These are phyloP conservation scores for Alosa alosa DNA, from an alignment of 2,113 vertebrate species.

Conservation along the genomic window DNA sequence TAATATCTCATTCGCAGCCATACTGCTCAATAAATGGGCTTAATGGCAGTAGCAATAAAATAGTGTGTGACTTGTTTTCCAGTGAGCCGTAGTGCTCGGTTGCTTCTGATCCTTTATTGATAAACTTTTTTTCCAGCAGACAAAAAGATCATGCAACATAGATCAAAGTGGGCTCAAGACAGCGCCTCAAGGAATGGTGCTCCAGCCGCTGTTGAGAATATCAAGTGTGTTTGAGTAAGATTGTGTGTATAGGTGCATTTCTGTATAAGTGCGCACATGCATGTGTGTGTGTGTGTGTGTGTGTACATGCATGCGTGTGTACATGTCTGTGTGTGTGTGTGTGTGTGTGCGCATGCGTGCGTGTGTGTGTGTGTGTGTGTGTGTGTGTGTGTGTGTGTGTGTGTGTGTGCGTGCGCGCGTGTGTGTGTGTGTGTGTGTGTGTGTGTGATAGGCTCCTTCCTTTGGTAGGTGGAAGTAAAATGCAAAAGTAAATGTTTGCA, in stretches of 20 bases:
- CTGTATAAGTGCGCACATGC: not conserved
- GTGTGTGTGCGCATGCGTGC: no score
- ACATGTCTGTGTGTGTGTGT: not conserved
- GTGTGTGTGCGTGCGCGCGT: no score
- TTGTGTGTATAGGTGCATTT: conserved; percentile 25
- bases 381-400: not conserved
- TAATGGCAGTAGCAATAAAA: not conserved
- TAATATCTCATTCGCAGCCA: not conserved
- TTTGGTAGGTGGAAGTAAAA: conserved; percentile 3
- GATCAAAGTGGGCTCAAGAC: not conserved
- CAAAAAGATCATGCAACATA: conserved; percentile 4
- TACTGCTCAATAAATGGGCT: not conserved
- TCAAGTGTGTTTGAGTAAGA: not conserved
- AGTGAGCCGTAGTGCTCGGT: not conserved
- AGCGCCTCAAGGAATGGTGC: not conserved
- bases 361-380: conserved; percentile 22
- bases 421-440: conserved; percentile 25
- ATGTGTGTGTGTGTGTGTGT: not conserved
- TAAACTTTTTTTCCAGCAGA: not conserved
- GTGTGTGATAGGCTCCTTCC: conserved; percentile 25
- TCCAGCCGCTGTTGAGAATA: not conserved
- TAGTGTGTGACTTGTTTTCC: not conserved
- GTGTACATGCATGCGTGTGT: not conserved
- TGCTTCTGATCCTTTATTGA: not conserved
- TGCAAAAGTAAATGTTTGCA: conserved; percentile 40